These are phyloP conservation scores for Anastrepha ludens DNA, from an alignment of 1,140 invertebrate genomes.

Conservation along the genomic window DNA sequence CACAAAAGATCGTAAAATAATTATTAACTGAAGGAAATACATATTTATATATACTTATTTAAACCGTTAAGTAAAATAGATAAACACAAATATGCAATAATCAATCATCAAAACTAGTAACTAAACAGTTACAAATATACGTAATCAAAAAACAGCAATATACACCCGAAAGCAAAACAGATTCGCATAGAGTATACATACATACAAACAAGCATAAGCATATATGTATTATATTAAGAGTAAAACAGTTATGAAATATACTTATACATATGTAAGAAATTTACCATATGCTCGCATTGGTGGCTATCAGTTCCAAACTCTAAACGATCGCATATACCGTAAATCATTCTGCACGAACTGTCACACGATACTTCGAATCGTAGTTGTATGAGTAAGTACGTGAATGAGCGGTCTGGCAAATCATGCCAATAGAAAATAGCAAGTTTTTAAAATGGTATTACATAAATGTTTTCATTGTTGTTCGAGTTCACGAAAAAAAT, in stretches of 20 bases:
- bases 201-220: background rate
- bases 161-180: background rate
- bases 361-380: conserved; percentile 8
- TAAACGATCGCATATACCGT: background rate
- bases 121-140: background rate
- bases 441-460: conserved; percentile 9
- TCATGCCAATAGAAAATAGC: background rate
- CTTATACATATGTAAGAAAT: too few relatives aligned
- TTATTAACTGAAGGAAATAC: background rate
- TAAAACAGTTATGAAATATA: background rate
- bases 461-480: conserved; percentile 22
- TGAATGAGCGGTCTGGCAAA: background rate
- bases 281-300: too few relatives aligned
- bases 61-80: conserved; percentile 1
- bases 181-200: background rate
- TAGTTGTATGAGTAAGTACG: conserved; percentile 12
- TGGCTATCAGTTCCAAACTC: background rate
- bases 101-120: background rate
- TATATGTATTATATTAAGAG: background rate
- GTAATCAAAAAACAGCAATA: background rate
- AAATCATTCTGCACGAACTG: background rate
- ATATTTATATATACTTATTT: background rate
- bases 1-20: background rate
- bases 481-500: conserved; percentile 28
- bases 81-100: background rate